Base-by-base conservation (phyloP, 2,113 vertebrate species). In the Cromileptes altivelis region DNA sequence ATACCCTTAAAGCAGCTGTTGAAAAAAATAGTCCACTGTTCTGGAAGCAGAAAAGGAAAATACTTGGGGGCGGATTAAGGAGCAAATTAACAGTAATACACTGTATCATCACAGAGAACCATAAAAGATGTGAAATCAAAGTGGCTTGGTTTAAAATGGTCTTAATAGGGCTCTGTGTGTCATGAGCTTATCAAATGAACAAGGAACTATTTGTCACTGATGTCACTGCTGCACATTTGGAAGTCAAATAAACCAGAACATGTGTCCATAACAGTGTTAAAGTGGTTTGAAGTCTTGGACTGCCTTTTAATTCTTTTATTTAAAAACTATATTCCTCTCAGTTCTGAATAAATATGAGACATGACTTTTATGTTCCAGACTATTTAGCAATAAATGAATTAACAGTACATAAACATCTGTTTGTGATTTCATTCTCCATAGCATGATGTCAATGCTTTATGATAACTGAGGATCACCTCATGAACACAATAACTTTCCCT, bases 201-300 rank as follows among this genome's bases (percentile, higher is more conserved):
- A 87, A 75, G 49, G 65, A 78, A 71, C 45, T 73, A 3, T 30
- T 64, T 86, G 80, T 84, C 62, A 23, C 50, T 45, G 64, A 71
- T 75, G 50, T 49, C 74, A 72, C 27, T n/a, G 50, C 56, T 61
- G 52, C 5, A 18, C 62, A 87, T 82, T 83, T 88, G 80, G 40
- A 70, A 89, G 85, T 83, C 85, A 85, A 88, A 87, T 71, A 37
- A 0, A 67, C 9, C 2, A 3, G 1, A 68, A 60, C 19, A 76
- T 25, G 23, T 67, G 10, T 49, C 63, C 15, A 61, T 37, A 37
- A 37, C 0, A 52, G 13, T 50, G 49, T 62, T 27, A 47, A 40
- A 14, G 19, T 2, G 0, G 25, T 61, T 79, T 79, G 25, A 21
- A 25, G 33, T 55, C 13, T 12, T 27, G 19, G 3, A 55, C 47